Evolutionary conservation across 2,888 invertebrate species (phyloP), one percentile per base, ranked within the genome.

Genomic region (Nycteola revayana): DNA sequence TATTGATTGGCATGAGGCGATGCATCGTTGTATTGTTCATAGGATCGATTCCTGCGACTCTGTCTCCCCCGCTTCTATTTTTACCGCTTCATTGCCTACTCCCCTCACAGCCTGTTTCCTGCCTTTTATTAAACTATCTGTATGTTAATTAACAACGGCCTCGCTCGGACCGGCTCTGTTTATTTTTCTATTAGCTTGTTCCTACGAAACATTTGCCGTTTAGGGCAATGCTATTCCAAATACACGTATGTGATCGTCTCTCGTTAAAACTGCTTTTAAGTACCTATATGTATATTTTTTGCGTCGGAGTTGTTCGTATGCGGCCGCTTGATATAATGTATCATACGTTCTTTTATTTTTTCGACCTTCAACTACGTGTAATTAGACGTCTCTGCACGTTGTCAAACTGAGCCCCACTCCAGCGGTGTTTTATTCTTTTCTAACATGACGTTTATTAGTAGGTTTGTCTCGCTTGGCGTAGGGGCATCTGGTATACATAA

Each of bases 81-180:
- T 87, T 87, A 87, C 86, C 85, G 87, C 88, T 85, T 84, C 87
- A 87, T 87, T 83, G 87, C 83, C 66, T 81, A 71, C 85, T 85
- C 87, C 87, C 86, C 87, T 86, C 81, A 67, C 69, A 71, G 80
- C 74, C 66, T 70, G 83, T 72, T 87, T 87, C 87, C 88, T 87
- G 88, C 83, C 84, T 83, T 85, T 82, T 86, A 88, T 87, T 85
- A 87, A 86, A 86, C 83, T 86, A 86, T 87, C 80, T 83, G 79
- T 85, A 87, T 87, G 87, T 85, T 86, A 87, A 88, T 88, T 88
- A 87, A 83, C 78, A 85, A 75, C 79, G 82, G 77, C 85, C 80
- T 81, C 82, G 76, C 59, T 67, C 59, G 50, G 65, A 67, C 67
- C 65, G 67, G 52, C 61, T 69, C 62, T 85, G 78, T 83, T 84